Conservation (phyloP, 2,888 invertebrate genomes). For the Branchipolynoe longqiensis region DNA sequence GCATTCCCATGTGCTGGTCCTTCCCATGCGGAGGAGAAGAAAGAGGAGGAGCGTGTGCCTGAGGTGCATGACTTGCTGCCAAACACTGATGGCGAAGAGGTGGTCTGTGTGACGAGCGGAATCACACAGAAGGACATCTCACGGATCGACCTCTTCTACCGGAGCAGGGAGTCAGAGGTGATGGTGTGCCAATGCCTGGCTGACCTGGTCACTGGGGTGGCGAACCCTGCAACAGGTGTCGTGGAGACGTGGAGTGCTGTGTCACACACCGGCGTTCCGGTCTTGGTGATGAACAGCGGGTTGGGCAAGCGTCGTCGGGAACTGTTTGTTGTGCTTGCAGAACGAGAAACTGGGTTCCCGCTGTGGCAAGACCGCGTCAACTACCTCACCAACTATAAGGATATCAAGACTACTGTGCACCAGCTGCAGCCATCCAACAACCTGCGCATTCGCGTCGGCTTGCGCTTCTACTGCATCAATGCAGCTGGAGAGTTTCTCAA, state of each 20-base stretch:
- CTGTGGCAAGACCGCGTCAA: conserved; percentile 65
- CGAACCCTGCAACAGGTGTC: background rate
- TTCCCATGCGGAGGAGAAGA: background rate
- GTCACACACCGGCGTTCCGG: conserved; percentile 64
- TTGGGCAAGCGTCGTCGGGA: conserved; percentile 58
- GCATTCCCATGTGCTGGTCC: background rate
- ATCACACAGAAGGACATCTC: conserved; percentile 52
- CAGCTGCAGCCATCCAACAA: conserved; percentile 59
- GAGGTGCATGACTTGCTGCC: background rate
- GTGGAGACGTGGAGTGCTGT: conserved; percentile 52
- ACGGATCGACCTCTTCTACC: conserved; percentile 57
- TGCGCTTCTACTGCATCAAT: conserved; percentile 58
- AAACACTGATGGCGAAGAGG: conserved; percentile 40
- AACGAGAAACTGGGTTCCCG: conserved; percentile 65
- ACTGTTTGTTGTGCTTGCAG: conserved; percentile 63
- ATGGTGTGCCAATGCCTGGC: conserved; percentile 55
- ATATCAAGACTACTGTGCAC: conserved; percentile 41
- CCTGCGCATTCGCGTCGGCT: conserved; percentile 58
- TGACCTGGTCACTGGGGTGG: conserved; percentile 32
- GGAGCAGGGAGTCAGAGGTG: conserved; percentile 56
- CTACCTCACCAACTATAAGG: conserved; percentile 63
- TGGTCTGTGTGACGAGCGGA: conserved; percentile 34
- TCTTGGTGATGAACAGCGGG: conserved; percentile 65
- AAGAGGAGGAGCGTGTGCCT: background rate
- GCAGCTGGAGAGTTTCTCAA: conserved; percentile 60